Percentiles rank a stretch among this genome's conserved stretches.
Conservation (phyloP, 2,797 vertebrate species). For the Sebastolobus alascanus region DNA sequence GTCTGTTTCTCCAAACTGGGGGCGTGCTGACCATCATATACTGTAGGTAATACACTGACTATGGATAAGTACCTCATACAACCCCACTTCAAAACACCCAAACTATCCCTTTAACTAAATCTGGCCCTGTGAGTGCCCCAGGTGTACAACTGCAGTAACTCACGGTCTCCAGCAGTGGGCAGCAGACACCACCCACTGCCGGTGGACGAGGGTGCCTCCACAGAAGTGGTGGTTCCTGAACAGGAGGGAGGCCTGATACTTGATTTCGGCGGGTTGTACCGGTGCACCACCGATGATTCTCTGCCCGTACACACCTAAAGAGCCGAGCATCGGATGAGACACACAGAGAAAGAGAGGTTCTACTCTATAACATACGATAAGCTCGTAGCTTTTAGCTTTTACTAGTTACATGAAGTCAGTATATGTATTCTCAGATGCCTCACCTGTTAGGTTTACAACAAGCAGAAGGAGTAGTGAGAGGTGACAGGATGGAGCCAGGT, state of each 20-base stretch:
- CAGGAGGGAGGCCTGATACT: constrained; percentile 81
- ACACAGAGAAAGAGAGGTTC: neutral
- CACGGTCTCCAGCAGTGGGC: constrained; percentile 88
- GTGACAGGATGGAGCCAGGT: constrained; percentile 25
- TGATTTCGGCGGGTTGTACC: constrained; percentile 76
- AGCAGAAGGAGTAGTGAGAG: constrained; percentile 56
- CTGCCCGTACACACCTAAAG: constrained; percentile 62
- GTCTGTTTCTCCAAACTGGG: no score
- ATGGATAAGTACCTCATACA: no score
- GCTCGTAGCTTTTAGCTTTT: neutral
- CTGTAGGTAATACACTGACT: no score
- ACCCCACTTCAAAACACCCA: no score
- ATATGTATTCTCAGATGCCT: neutral
- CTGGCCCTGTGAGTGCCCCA: neutral
- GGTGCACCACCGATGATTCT: constrained; percentile 84
- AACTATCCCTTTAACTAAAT: neutral
- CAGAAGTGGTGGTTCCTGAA: constrained; percentile 77
- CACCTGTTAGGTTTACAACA: constrained; percentile 55
- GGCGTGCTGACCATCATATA: no score
- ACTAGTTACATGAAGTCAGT: neutral
- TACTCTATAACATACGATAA: neutral
- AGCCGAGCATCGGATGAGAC: neutral
- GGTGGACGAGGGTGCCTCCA: constrained; percentile 82
- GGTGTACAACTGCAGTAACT: constrained; percentile 67
- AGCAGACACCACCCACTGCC: constrained; percentile 85